Evolutionary conservation across 2,113 vertebrate species (phyloP).

Genomic region (Lepus europaeus): DNA sequence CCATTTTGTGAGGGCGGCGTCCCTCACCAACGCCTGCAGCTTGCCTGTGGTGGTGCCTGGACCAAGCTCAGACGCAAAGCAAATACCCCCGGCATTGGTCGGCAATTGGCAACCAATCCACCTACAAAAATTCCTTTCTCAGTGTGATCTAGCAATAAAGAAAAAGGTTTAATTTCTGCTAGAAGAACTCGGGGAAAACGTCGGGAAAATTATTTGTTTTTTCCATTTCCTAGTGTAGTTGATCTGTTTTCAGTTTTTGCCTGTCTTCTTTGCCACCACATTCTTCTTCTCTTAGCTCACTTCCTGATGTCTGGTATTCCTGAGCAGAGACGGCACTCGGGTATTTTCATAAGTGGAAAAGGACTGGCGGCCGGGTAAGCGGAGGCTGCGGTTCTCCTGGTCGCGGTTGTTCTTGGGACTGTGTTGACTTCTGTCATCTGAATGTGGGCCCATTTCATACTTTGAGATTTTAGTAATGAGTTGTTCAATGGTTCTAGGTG

Average conservation of each 20-base stretch:
- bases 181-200: slow-evolving; percentile 60
- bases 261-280: slow-evolving; percentile 72
- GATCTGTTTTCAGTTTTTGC: slow-evolving; percentile 80
- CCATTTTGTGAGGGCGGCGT: neutral
- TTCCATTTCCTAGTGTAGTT: slow-evolving; percentile 81
- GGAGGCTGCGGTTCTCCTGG: neutral
- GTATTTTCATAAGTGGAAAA: slow-evolving; percentile 60
- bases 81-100: slow-evolving; percentile 39
- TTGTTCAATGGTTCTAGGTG: neutral
- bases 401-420: neutral
- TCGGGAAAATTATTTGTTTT: slow-evolving; percentile 78
- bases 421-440: slow-evolving; percentile 43
- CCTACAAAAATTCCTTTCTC: slow-evolving; percentile 69
- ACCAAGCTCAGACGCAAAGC: slow-evolving; percentile 6
- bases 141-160: slow-evolving; percentile 72
- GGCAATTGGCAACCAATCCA: slow-evolving; percentile 21
- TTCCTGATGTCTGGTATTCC: slow-evolving; percentile 76
- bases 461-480: neutral
- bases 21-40: neutral
- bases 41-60: neutral
- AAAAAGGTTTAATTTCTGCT: slow-evolving; percentile 72
- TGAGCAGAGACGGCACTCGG: slow-evolving; percentile 48
- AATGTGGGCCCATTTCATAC: slow-evolving; percentile 5
- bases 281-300: slow-evolving; percentile 79
- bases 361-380: neutral